phyloP scores from a whole-genome alignment of 2,888 invertebrate genomes.

The Azorinus chamasolen region DNA sequence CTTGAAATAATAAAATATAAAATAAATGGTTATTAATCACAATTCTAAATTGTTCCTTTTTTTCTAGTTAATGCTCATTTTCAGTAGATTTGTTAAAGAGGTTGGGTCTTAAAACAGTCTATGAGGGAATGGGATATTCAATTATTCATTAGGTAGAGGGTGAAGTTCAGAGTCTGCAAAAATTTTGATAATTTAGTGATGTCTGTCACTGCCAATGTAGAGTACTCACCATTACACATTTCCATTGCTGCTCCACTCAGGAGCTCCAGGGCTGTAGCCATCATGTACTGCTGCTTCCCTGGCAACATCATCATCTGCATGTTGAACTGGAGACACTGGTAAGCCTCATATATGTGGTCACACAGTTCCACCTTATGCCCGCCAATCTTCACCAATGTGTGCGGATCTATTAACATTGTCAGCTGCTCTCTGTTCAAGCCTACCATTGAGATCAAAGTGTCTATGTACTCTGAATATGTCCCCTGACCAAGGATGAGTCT shows the following conservation, averaged over 20 bases:
- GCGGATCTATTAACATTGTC: slow-evolving; percentile 6
- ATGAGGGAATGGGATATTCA: no score
- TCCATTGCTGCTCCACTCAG: slow-evolving; percentile 22
- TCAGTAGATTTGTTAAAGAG: no score
- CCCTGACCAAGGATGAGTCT: no score
- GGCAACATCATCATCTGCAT: slow-evolving; percentile 19
- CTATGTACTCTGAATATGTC: no score
- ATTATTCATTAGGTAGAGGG: no score
- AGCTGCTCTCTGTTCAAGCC: neutral
- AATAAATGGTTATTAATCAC: no score
- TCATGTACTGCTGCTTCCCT: slow-evolving; percentile 33
- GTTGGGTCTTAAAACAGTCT: no score
- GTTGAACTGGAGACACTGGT: slow-evolving; percentile 26
- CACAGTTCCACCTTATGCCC: slow-evolving; percentile 28
- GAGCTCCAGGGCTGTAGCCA: slow-evolving; percentile 16
- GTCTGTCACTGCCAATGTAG: neutral
- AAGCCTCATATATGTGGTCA: slow-evolving; percentile 12
- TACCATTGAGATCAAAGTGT: neutral
- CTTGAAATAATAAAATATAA: no score
- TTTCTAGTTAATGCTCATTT: no score
- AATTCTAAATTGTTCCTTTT: no score
- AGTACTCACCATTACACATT: slow-evolving; percentile 35
- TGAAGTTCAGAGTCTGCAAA: no score
- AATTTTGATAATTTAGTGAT: no score
- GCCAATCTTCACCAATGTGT: slow-evolving; percentile 7